Percentiles rank a stretch among this genome's conserved stretches.
These are phyloP conservation scores for Aphidius ervi DNA, from an alignment of 1,140 invertebrate species.

Conservation along the genomic window DNA sequence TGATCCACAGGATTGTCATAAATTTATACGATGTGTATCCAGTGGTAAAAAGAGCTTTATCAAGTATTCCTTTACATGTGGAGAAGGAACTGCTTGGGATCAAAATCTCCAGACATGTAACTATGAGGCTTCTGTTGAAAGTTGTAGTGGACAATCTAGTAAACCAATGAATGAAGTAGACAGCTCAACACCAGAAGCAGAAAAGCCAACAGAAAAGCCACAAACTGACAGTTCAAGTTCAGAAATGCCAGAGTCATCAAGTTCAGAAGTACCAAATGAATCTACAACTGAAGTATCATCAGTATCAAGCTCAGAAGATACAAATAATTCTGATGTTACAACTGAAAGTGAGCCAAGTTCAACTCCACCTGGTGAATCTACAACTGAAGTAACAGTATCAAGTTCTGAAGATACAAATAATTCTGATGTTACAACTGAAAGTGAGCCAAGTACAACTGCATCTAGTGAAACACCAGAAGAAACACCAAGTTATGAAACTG, in stretches of 20 bases:
- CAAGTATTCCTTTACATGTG: conserved; percentile 44
- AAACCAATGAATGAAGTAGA: neutral
- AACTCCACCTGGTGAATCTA: neutral
- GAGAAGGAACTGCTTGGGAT: conserved; percentile 51
- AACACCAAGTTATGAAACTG: neutral
- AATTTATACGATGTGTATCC: conserved; percentile 58
- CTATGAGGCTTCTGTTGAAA: conserved; percentile 11
- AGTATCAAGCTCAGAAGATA: neutral
- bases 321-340: neutral
- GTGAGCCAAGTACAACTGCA: neutral
- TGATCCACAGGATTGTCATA: conserved; percentile 55
- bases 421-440: neutral
- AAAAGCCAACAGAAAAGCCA: neutral
- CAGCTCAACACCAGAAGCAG: neutral
- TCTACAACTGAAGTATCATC: conserved; percentile 6
- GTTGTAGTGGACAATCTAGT: neutral
- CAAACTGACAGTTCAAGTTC: neutral
- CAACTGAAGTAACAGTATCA: neutral
- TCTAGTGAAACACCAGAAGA: neutral
- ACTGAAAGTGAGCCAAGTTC: neutral
- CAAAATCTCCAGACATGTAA: conserved; percentile 45
- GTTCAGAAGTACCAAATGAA: neutral
- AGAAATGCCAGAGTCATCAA: neutral
- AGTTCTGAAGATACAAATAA: neutral
- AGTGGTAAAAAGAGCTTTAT: conserved; percentile 41